These are phyloP conservation scores for Adelosebastes latens DNA, from an alignment of 2,797 vertebrate species.

Conservation along the genomic window DNA sequence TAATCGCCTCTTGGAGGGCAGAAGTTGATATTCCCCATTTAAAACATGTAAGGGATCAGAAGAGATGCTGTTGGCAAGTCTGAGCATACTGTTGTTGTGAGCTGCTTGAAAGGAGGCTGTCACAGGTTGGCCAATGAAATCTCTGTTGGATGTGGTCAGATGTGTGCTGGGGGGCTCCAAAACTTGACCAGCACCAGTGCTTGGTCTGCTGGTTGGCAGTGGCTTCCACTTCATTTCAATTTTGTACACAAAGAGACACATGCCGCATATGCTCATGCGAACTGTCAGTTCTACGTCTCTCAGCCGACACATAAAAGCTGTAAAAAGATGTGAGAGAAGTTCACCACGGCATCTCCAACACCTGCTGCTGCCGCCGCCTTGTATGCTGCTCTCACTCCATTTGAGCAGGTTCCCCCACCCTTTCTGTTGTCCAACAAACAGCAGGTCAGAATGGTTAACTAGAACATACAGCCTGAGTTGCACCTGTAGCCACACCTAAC, in stretches of 20 bases:
- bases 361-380: too few relatives aligned
- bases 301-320: background rate
- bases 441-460: background rate
- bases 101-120: too few relatives aligned
- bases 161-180: background rate
- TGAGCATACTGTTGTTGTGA: too few relatives aligned
- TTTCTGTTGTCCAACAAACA: background rate
- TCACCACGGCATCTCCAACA: background rate
- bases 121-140: background rate
- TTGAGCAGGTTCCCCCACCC: background rate
- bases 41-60: too few relatives aligned
- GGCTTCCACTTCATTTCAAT: background rate
- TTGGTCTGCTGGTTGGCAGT: background rate
- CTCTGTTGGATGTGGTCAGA: background rate
- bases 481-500: background rate
- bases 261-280: background rate
- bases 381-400: background rate
- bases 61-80: too few relatives aligned
- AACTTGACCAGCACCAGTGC: background rate
- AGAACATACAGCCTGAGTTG: background rate
- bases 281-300: background rate
- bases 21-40: too few relatives aligned
- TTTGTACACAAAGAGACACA: background rate
- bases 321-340: background rate
- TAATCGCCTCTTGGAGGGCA: too few relatives aligned